Conservation (phyloP, 2,113 vertebrate species). For the Pollimyrus isidori region DNA sequence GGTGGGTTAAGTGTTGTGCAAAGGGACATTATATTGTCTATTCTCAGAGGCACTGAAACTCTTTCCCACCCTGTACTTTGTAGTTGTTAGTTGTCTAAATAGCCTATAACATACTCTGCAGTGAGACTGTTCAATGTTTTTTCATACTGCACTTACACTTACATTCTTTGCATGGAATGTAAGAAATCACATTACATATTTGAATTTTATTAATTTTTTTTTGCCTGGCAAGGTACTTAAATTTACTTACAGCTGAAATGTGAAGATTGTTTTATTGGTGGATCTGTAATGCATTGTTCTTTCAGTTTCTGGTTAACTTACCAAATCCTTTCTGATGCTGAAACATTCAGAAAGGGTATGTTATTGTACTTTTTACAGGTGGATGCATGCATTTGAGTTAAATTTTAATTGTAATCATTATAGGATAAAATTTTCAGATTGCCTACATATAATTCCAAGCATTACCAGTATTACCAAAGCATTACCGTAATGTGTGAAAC, state of each 20-base stretch:
- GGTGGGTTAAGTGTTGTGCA: conserved; percentile 63
- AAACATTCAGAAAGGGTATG: not conserved
- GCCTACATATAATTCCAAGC: not conserved
- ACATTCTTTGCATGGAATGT: conserved; percentile 19
- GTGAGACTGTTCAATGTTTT: not conserved
- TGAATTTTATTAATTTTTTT: conserved; percentile 37
- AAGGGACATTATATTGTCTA: conserved; percentile 47
- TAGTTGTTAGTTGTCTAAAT: not conserved
- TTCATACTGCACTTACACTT: conserved; percentile 22
- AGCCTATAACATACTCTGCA: not conserved
- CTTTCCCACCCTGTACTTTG: conserved; percentile 43
- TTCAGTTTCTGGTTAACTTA: too few relatives aligned
- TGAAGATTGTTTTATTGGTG: conserved; percentile 32
- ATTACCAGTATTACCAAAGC: not conserved
- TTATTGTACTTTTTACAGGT: not conserved
- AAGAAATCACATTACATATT: conserved; percentile 25
- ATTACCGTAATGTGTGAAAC: not conserved
- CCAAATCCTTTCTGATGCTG: not conserved
- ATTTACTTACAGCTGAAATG: conserved; percentile 26
- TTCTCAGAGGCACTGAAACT: conserved; percentile 13
- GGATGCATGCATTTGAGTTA: not conserved
- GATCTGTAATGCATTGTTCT: conserved; percentile 29
- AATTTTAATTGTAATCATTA: not conserved
- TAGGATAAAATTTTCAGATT: not conserved
- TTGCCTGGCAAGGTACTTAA: conserved; percentile 50